phyloP scores from a whole-genome alignment of 2,113 vertebrate species.

The Oreocharis arfaki region DNA sequence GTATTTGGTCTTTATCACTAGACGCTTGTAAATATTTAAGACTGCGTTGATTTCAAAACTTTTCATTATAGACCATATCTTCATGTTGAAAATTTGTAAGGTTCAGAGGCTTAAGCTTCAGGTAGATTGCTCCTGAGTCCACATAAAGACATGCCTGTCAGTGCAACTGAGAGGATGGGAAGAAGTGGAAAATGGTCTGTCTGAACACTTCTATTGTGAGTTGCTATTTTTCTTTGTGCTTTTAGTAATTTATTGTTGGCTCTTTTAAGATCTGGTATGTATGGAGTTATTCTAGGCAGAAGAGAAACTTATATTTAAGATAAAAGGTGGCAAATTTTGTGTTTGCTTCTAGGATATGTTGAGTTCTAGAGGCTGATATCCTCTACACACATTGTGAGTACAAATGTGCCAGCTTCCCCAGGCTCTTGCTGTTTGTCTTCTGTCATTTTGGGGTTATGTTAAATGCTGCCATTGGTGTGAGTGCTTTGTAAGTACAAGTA shows the following conservation, averaged over 20 bases:
- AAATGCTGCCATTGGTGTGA: neutral
- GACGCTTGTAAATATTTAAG: neutral
- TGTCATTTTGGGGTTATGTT: neutral
- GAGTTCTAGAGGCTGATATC: neutral
- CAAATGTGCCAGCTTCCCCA: neutral
- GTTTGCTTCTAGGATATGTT: neutral
- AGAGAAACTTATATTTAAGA: neutral
- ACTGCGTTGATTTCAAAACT: neutral
- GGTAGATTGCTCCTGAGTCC: neutral
- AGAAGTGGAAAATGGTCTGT: neutral
- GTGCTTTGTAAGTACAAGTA: neutral
- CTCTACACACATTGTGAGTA: neutral
- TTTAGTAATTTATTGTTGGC: neutral
- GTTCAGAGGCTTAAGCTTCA: neutral
- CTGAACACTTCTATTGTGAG: neutral
- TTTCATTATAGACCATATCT: neutral
- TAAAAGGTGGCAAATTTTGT: neutral
- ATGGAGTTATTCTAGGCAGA: neutral
- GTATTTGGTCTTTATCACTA: neutral
- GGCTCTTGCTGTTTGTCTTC: neutral
- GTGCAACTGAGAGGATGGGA: neutral
- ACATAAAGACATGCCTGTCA: neutral
- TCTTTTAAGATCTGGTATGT: neutral
- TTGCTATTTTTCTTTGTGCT: neutral
- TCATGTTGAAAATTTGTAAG: neutral